phyloP scores from a whole-genome alignment of 1,140 invertebrate genomes.

The Penaeus chinensis region DNA sequence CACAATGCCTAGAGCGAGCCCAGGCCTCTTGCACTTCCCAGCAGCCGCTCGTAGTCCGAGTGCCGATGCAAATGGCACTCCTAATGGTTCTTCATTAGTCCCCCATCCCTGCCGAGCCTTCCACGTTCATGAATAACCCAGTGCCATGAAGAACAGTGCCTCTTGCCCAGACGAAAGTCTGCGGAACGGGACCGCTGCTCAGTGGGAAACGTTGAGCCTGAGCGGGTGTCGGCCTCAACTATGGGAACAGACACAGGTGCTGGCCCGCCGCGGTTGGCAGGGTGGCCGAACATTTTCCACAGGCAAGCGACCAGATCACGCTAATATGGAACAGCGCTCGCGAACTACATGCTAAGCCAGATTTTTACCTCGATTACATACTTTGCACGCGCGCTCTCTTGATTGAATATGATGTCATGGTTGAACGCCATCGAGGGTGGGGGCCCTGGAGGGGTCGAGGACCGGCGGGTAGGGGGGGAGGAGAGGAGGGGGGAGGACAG shows the following conservation, averaged over 20 bases:
- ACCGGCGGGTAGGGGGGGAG: neutral
- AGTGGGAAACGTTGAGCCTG: constrained; percentile 46
- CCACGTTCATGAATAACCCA: neutral
- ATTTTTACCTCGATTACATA: constrained; percentile 54
- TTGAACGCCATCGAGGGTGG: too few relatives aligned
- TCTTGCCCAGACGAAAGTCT: constrained; percentile 44
- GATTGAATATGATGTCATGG: too few relatives aligned
- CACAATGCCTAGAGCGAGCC: neutral
- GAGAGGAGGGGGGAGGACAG: neutral
- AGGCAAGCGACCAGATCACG: constrained; percentile 53
- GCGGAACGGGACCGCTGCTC: constrained; percentile 31
- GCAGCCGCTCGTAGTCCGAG: neutral
- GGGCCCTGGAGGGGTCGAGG: neutral
- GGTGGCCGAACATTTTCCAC: constrained; percentile 60
- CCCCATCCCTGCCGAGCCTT: neutral
- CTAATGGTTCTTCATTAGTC: too few relatives aligned
- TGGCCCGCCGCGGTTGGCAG: constrained; percentile 48
- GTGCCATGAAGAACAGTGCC: too few relatives aligned
- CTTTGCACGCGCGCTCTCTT: constrained; percentile 6
- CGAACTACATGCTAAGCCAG: constrained; percentile 48
- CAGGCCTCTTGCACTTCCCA: neutral
- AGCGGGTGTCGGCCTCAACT: constrained; percentile 55
- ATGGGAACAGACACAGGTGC: constrained; percentile 62
- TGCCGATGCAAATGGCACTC: neutral
- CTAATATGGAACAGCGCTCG: constrained; percentile 46